phyloP scores from a whole-genome alignment of 2,113 vertebrate species.

The Apaloderma vittatum region DNA sequence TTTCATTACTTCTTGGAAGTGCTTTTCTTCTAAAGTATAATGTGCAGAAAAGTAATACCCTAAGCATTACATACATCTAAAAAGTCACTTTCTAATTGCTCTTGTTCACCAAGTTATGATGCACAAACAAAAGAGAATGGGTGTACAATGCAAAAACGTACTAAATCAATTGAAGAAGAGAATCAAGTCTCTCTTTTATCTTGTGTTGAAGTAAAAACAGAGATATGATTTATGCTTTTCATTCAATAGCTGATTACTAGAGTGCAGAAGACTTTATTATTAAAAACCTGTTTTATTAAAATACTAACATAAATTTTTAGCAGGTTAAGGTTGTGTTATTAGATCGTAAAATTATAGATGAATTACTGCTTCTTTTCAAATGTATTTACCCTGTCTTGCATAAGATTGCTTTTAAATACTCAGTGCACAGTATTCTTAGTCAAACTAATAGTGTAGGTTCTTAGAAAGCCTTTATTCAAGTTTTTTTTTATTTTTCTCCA shows the following conservation, averaged over 20 bases:
- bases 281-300: background rate
- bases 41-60: conserved; percentile 31
- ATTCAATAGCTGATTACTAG: background rate
- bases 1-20: conserved; percentile 70
- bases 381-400: background rate
- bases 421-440: background rate
- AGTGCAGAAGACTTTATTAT: background rate
- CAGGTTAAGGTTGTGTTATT: background rate
- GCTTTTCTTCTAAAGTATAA: conserved; percentile 46
- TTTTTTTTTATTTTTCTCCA: background rate
- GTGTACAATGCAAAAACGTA: background rate
- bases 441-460: background rate
- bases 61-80: conserved; percentile 30
- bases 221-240: background rate
- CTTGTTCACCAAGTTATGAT: conserved; percentile 14
- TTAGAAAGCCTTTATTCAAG: background rate
- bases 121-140: background rate
- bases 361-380: background rate
- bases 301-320: background rate
- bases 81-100: conserved; percentile 25
- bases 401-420: background rate
- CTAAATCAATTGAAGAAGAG: background rate
- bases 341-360: background rate
- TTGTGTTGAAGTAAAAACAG: background rate
- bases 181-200: background rate